Evolutionary conservation across 2,113 vertebrate species (phyloP), one percentile per base, ranked within the genome.

Genomic region (Ciconia stormi): DNA sequence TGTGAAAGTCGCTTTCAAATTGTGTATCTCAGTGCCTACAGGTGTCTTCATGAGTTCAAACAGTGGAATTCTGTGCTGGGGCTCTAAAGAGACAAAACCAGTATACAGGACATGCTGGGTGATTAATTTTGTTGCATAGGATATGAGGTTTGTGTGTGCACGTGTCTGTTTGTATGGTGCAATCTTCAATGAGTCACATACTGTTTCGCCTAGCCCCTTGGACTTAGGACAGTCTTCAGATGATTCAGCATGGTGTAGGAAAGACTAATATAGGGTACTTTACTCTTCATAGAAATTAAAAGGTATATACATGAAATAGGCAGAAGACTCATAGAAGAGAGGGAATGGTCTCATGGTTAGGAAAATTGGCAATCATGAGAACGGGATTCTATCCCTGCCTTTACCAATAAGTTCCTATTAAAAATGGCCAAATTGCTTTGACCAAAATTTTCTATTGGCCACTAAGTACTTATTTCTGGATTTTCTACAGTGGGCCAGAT

Each of bases 361-460:
- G 70, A 93, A 90, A 47, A 56, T 6, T 82, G n/a, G 77, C 74
- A 76, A 2, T 30, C 3, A 2, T 26, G 21, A 93, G 61, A 76
- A 52, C 3, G 15, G 40, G 36, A 76, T 89, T 65, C 73, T 89
- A 16, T 71, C 16, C 23, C 65, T 56, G 30, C 19, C 27, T 85
- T 94, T 93, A 56, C 52, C 8, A 36, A 56, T 61, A 91, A 85
- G 19, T 94, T 91, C 46, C 86, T 90, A 26, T 49, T 76, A 59
- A 85, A 76, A 40, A 34, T 61, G 30, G 73, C 42, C 65, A 87
- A 63, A 85, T 69, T 82, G 2, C 40, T 93, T 71, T 79, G 49
- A 77, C 61, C 34, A 61, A 47, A 87, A 36, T 90, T 95, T 94
- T 94, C 40, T 5, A 8, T 65, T 95, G 65, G 34, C 38, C 65